These are phyloP conservation scores for Ommatoiulus sabulosus DNA, from an alignment of 2,888 invertebrate genomes.

Conservation along the genomic window DNA sequence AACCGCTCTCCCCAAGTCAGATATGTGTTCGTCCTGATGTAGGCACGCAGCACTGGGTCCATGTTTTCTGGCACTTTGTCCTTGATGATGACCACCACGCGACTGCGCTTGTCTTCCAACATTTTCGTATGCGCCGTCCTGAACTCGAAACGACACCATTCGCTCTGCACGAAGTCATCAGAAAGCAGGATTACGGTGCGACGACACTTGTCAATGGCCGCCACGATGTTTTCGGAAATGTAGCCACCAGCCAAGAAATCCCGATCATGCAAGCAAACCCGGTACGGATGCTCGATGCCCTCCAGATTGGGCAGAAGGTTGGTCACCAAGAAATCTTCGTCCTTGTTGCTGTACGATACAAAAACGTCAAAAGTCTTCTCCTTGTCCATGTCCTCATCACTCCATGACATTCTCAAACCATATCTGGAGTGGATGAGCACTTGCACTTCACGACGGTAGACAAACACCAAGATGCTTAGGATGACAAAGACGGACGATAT, in stretches of 20 bases:
- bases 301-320: slow-evolving; percentile 62
- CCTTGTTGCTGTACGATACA: slow-evolving; percentile 62
- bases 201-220: slow-evolving; percentile 63
- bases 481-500: slow-evolving; percentile 57
- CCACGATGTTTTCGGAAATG: slow-evolving; percentile 64
- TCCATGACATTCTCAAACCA: slow-evolving; percentile 47
- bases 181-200: slow-evolving; percentile 63
- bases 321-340: slow-evolving; percentile 62
- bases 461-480: slow-evolving; percentile 57
- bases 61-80: slow-evolving; percentile 63
- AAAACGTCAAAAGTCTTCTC: slow-evolving; percentile 63
- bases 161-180: slow-evolving; percentile 62
- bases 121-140: slow-evolving; percentile 62
- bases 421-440: slow-evolving; percentile 51
- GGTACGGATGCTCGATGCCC: slow-evolving; percentile 57
- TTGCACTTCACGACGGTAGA: slow-evolving; percentile 56
- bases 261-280: slow-evolving; percentile 64
- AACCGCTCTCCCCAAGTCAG: slow-evolving; percentile 62
- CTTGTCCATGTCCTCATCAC: background rate
- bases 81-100: slow-evolving; percentile 64
- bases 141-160: slow-evolving; percentile 64
- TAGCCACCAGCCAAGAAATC: slow-evolving; percentile 63
- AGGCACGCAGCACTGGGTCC: slow-evolving; percentile 62
- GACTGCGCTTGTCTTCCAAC: slow-evolving; percentile 62
- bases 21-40: slow-evolving; percentile 63